These are phyloP conservation scores for Scartelaos histophorus DNA, from an alignment of 2,113 vertebrate genomes.

Conservation along the genomic window DNA sequence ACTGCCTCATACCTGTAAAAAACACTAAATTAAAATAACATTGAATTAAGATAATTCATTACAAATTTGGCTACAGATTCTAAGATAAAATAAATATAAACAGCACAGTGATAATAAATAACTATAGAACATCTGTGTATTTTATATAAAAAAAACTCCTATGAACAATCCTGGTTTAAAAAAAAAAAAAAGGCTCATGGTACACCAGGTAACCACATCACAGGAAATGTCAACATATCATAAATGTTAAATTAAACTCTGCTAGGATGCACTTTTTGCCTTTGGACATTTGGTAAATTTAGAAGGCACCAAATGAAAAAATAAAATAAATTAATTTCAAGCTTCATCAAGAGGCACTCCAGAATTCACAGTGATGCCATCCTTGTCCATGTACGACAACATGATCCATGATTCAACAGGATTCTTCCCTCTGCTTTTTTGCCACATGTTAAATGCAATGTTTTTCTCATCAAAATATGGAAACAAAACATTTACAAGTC, in stretches of 20 bases:
- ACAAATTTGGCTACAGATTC: slow-evolving; percentile 8
- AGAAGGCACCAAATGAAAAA: slow-evolving; percentile 59
- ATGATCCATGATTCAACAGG: slow-evolving; percentile 5
- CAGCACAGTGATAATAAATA: slow-evolving; percentile 47
- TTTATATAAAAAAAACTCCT: background rate
- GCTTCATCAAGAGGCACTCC: slow-evolving; percentile 36
- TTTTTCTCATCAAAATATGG: background rate
- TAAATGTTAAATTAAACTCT: background rate
- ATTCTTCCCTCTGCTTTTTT: background rate
- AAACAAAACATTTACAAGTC: background rate
- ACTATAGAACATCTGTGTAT: background rate
- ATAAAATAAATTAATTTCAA: background rate
- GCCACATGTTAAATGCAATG: background rate
- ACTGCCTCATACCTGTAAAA: background rate
- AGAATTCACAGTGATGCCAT: slow-evolving; percentile 63
- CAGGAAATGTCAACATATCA: background rate
- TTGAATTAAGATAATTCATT: background rate
- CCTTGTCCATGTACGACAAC: slow-evolving; percentile 15
- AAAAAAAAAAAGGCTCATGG: slow-evolving; percentile 10
- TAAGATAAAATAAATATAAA: slow-evolving; percentile 17
- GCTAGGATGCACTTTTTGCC: background rate
- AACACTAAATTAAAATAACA: background rate
- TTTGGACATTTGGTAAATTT: slow-evolving; percentile 10
- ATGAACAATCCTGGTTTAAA: slow-evolving; percentile 9
- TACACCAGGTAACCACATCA: slow-evolving; percentile 19